Conservation (phyloP, 2,888 invertebrate genomes). For the Aricia artaxerxes region DNA sequence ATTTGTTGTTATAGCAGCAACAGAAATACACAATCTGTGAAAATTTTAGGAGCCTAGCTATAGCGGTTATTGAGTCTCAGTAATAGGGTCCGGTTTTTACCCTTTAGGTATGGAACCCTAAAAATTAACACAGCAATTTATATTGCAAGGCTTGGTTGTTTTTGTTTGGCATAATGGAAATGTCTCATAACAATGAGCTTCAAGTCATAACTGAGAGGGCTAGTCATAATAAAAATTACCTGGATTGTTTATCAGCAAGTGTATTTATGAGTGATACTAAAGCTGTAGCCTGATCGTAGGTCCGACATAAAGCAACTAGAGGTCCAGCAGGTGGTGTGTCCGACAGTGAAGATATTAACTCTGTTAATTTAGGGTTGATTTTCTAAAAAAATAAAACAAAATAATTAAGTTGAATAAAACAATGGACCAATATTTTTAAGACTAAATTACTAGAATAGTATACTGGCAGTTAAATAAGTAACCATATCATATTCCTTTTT, state of each 20-base stretch:
- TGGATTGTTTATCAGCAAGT: slow-evolving; percentile 92
- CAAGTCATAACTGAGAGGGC: too few relatives aligned
- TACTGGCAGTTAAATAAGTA: background rate
- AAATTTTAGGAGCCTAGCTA: too few relatives aligned
- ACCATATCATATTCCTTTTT: background rate
- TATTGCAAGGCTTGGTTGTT: too few relatives aligned
- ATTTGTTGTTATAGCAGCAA: too few relatives aligned
- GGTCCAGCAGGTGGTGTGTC: slow-evolving; percentile 96
- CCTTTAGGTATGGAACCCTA: too few relatives aligned
- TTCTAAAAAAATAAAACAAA: slow-evolving; percentile 50
- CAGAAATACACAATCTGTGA: too few relatives aligned
- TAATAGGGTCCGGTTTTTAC: too few relatives aligned
- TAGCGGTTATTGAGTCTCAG: too few relatives aligned
- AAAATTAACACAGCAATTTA: too few relatives aligned
- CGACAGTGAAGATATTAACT: slow-evolving; percentile 89
- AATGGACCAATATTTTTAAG: background rate
- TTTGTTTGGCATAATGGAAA: too few relatives aligned
- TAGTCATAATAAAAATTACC: slow-evolving; percentile 57
- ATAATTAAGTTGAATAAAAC: background rate
- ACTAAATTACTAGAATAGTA: background rate
- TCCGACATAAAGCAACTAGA: slow-evolving; percentile 93
- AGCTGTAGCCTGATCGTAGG: slow-evolving; percentile 96
- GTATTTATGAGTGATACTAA: slow-evolving; percentile 96
- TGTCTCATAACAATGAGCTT: too few relatives aligned
- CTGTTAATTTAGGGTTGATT: slow-evolving; percentile 81